Evolutionary conservation across 2,113 vertebrate genomes (phyloP).

Genomic region (Salvator merianae): DNA sequence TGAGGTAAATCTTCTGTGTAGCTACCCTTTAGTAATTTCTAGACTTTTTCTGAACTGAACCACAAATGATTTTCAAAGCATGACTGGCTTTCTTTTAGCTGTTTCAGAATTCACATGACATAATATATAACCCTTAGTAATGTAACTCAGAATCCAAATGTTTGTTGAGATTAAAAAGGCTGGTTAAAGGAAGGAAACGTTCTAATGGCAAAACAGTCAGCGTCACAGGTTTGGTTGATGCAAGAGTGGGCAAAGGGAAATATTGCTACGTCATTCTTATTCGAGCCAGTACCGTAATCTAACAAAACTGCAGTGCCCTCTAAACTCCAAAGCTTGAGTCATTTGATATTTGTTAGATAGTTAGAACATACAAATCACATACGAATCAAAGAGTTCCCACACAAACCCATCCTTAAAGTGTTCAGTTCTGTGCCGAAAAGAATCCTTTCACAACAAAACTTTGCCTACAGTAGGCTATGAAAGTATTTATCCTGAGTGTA

Average conservation of each 20-base stretch:
- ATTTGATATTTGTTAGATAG: no score
- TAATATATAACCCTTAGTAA: background rate
- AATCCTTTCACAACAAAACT: background rate
- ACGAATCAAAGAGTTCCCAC: no score
- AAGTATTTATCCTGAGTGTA: slow-evolving; percentile 14
- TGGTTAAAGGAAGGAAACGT: background rate
- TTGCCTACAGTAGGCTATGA: background rate
- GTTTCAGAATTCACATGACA: background rate
- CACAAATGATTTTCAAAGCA: background rate
- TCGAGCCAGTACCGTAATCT: no score
- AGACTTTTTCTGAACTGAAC: background rate
- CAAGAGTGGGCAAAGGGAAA: no score
- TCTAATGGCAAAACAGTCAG: background rate
- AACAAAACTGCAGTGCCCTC: no score
- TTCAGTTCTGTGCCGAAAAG: background rate
- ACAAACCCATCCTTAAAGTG: no score
- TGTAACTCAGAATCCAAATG: background rate
- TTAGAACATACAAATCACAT: no score
- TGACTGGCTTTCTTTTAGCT: background rate
- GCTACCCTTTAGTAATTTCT: no score
- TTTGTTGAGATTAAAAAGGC: no score
- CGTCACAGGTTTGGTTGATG: background rate
- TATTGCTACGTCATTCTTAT: no score
- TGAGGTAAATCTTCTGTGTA: no score
- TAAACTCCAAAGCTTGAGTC: no score